These are phyloP conservation scores for Macrosteles quadrilineatus DNA, from an alignment of 1,140 invertebrate genomes.

Conservation along the genomic window DNA sequence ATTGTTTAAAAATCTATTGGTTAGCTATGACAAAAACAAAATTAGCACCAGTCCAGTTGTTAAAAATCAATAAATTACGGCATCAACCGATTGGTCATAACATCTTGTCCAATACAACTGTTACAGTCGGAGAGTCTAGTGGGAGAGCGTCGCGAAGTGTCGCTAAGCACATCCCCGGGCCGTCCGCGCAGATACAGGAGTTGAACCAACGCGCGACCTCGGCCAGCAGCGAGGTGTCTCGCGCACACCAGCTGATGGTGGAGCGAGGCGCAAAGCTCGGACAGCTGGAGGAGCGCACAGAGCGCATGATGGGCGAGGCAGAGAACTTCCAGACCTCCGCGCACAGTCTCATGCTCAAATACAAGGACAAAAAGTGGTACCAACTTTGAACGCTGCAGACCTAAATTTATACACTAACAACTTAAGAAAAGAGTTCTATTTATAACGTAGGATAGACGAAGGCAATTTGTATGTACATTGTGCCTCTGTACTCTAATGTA, in stretches of 20 bases:
- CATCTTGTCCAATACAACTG: too few species aligned
- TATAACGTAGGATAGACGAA: slow-evolving; percentile 16
- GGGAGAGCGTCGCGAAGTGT: slow-evolving; percentile 87
- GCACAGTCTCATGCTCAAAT: slow-evolving; percentile 93
- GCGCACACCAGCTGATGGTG: slow-evolving; percentile 79
- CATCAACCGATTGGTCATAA: too few species aligned
- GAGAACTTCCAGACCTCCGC: slow-evolving; percentile 85
- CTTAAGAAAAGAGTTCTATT: slow-evolving; percentile 21
- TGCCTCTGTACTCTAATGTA: slow-evolving; percentile 15
- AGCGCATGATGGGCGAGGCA: slow-evolving; percentile 88
- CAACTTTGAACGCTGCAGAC: slow-evolving; percentile 76
- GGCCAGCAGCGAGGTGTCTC: slow-evolving; percentile 71
- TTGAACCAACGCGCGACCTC: slow-evolving; percentile 67
- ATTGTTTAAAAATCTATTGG: too few species aligned
- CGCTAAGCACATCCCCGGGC: slow-evolving; percentile 85
- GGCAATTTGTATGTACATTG: slow-evolving; percentile 23
- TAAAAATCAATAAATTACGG: too few species aligned
- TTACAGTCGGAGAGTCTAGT: slow-evolving; percentile 88
- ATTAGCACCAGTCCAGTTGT: too few species aligned
- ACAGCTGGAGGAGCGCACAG: slow-evolving; percentile 88
- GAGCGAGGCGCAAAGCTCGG: slow-evolving; percentile 95
- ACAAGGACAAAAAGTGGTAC: slow-evolving; percentile 99
- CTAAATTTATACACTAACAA: slow-evolving; percentile 15
- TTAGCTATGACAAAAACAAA: too few species aligned
- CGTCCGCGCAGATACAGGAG: slow-evolving; percentile 66